phyloP scores from a whole-genome alignment of 2,797 vertebrate genomes.

The Chloroceryle inda region DNA sequence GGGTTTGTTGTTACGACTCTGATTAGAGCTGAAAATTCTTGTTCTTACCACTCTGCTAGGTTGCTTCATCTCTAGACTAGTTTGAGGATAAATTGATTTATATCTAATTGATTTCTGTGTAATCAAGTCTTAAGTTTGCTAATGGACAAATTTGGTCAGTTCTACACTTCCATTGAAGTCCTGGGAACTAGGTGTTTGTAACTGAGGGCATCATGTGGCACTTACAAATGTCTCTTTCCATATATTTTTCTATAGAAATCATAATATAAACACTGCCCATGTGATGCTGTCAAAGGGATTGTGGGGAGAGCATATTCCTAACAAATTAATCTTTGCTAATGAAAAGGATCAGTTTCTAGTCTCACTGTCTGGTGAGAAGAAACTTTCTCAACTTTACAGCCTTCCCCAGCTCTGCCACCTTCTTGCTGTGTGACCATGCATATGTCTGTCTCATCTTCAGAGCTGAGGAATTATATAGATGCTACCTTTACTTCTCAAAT shows the following conservation, averaged over 20 bases:
- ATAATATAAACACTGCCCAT: background rate
- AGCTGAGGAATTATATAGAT: background rate
- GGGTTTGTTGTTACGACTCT: background rate
- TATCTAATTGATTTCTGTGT: background rate
- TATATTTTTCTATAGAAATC: no score
- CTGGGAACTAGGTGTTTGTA: background rate
- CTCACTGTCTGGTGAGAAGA: background rate
- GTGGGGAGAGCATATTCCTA: background rate
- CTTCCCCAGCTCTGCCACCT: background rate
- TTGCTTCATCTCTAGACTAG: background rate
- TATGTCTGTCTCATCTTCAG: background rate
- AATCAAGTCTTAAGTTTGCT: background rate
- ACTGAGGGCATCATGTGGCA: background rate
- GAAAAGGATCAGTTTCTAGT: background rate
- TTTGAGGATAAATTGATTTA: background rate
- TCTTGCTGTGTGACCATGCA: background rate
- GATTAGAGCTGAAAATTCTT: constrained; percentile 8
- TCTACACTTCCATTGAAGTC: background rate
- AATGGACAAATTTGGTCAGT: background rate
- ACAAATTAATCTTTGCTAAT: background rate
- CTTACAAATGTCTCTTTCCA: no score
- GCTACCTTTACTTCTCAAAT: background rate
- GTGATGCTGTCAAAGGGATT: background rate
- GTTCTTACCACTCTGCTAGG: background rate
- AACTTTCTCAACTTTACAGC: background rate